Evolutionary conservation across 1,140 invertebrate genomes (phyloP), one percentile per base, ranked within the genome.

Genomic region (Achroia grisella): DNA sequence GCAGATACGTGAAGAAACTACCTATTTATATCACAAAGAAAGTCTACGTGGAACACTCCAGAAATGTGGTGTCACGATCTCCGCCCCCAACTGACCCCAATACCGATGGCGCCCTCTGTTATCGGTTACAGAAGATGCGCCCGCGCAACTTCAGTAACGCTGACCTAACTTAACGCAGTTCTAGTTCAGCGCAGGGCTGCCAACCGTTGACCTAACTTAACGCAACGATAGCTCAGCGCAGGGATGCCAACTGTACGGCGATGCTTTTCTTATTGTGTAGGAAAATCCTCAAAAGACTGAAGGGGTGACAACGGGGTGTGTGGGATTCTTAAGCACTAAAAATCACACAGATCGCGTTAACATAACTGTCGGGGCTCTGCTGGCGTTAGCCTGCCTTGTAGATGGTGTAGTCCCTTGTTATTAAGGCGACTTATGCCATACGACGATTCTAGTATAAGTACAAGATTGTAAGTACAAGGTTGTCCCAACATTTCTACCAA

Each of bases 151-250:
- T 57, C 62, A 61, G 49, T 48, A 61, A 48, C 50, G 69, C 67
- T 73, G 71, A 78, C 71, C 74, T 75, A 67, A 71, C 74, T 62
- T 74, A 78, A 75, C 70, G 52, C 60, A 49, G 34, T 42, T 31
- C 53, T 49, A 53, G 63, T 75, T 63, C 48, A 27, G 45, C 47
- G 23, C 39, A 44, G 39, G 9, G 14, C 30, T 31, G 30, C 9
- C 17, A 23, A 23, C n/a, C 50, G 69, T 64, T 73, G 71, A 78
- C 71, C 74, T 75, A 67, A 71, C 74, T 62, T 74, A 78, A 75
- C 70, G 52, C 60, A 49, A 31, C 44, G 33, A 52, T 49, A 53
- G 63, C 72, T 63, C 48, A 27, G 45, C 47, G 23, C 39, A 44
- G 39, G 9, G 14, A 2, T 31, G 30, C 9, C 17, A 23, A 23